phyloP scores from a whole-genome alignment of 2,113 vertebrate genomes.

The Aramus guarauna region DNA sequence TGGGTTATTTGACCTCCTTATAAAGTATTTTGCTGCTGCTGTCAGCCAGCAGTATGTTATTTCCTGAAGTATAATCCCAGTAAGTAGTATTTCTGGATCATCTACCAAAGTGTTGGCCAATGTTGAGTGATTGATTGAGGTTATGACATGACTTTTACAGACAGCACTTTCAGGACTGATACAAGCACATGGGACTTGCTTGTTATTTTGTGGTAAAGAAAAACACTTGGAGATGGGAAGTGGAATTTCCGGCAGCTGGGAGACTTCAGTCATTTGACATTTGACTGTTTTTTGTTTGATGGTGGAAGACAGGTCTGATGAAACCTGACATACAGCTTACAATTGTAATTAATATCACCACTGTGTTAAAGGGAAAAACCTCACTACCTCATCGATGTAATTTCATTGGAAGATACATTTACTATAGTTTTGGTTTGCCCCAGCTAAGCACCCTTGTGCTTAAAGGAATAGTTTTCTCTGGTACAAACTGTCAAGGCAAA shows the following conservation, averaged over 20 bases:
- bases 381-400: not conserved
- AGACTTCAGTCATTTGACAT: slow-evolving; percentile 4
- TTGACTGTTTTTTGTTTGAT: slow-evolving; percentile 3
- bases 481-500: not conserved
- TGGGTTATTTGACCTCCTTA: not conserved
- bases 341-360: slow-evolving; percentile 5
- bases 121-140: slow-evolving; percentile 55
- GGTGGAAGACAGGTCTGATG: slow-evolving; percentile 23
- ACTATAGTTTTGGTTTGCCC: not conserved
- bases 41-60: not conserved
- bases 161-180: not conserved
- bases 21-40: not conserved
- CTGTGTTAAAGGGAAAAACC: not conserved
- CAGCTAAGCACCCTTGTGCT: not conserved
- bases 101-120: not conserved
- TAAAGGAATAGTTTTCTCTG: not conserved
- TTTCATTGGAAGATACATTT: not conserved
- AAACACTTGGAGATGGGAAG: slow-evolving; percentile 9
- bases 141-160: slow-evolving; percentile 54
- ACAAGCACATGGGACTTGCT: not conserved
- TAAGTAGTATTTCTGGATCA: slow-evolving; percentile 55
- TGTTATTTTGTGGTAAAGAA: slow-evolving; percentile 22
- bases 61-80: slow-evolving; percentile 29
- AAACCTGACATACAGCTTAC: not conserved
- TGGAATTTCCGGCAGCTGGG: slow-evolving; percentile 26